These are phyloP conservation scores for Malurus cyaneus DNA, from an alignment of 2,113 vertebrate species.

Conservation along the genomic window DNA sequence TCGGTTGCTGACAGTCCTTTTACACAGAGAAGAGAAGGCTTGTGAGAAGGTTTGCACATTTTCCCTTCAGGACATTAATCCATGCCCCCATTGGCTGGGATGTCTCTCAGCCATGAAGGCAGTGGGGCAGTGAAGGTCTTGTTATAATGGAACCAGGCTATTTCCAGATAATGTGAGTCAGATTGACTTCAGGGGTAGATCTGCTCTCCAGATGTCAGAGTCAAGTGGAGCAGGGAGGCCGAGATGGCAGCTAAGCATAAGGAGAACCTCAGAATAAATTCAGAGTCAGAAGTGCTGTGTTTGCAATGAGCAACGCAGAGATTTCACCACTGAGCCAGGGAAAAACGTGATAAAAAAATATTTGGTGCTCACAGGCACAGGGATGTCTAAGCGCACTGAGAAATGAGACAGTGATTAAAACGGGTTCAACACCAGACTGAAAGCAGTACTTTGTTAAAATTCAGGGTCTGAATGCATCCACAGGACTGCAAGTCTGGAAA, in stretches of 20 bases:
- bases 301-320: background rate
- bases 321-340: background rate
- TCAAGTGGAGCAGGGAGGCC: constrained; percentile 33
- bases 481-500: background rate
- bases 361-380: background rate
- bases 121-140: constrained; percentile 63
- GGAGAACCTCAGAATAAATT: background rate
- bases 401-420: background rate
- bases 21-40: background rate
- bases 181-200: constrained; percentile 52
- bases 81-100: constrained; percentile 37
- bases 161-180: constrained; percentile 67
- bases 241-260: constrained; percentile 9
- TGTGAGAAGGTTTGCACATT: constrained; percentile 24
- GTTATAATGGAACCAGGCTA: constrained; percentile 61
- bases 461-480: background rate
- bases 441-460: background rate
- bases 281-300: background rate
- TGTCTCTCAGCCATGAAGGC: constrained; percentile 61
- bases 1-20: background rate
- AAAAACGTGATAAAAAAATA: background rate
- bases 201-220: constrained; percentile 68
- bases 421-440: background rate
- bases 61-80: constrained; percentile 60
- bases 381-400: background rate